Conservation (phyloP, 2,888 invertebrate species). For the Phortica magna region DNA sequence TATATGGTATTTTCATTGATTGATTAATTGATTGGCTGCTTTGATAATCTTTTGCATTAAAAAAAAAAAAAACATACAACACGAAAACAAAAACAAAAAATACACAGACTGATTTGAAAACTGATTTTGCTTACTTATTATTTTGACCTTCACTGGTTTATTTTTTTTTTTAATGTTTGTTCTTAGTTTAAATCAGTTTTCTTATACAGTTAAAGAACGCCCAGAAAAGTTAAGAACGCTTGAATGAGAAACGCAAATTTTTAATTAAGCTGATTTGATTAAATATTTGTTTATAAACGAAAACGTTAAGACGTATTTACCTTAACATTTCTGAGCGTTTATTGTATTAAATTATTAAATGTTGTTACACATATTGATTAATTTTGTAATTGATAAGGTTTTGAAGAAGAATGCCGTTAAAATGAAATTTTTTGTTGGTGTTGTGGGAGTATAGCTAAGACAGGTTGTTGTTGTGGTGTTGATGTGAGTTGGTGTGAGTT, state of each 20-base stretch:
- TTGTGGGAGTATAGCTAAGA: neutral
- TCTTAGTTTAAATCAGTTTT: too few species aligned
- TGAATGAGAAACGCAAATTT: neutral
- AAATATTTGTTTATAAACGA: neutral
- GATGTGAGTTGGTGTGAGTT: constrained; percentile 3
- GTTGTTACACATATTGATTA: too few species aligned
- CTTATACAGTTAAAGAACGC: neutral
- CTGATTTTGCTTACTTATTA: too few species aligned
- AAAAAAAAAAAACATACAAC: neutral
- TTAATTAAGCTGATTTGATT: neutral
- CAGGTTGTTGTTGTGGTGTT: constrained; percentile 8
- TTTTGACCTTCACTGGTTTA: neutral
- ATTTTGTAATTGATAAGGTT: too few species aligned
- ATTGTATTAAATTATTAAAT: too few species aligned
- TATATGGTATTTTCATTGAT: constrained; percentile 48
- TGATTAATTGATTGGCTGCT: neutral
- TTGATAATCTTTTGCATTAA: neutral
- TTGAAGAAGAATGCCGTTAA: too few species aligned
- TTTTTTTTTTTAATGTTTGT: neutral
- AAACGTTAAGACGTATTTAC: too few species aligned
- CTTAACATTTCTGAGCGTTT: neutral
- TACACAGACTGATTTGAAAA: too few species aligned
- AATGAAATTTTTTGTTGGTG: neutral
- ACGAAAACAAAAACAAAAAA: neutral
- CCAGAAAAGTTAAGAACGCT: too few species aligned